Percentiles rank a stretch among this genome's conserved stretches.
phyloP scores from a whole-genome alignment of 2,888 invertebrate genomes.

The Bombylius major region DNA sequence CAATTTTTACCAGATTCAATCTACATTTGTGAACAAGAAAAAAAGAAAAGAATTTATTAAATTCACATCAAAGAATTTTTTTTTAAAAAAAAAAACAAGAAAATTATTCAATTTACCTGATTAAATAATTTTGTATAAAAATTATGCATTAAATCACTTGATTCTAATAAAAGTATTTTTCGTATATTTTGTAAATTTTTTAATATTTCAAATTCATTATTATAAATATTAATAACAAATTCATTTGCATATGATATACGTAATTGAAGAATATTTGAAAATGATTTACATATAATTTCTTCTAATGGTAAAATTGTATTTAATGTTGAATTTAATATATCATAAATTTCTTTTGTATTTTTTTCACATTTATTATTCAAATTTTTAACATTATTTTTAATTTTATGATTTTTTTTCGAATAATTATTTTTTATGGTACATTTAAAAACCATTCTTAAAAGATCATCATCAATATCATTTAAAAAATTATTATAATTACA shows the following conservation, averaged over 20 bases:
- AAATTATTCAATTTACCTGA: slow-evolving; percentile 26
- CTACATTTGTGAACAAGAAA: slow-evolving; percentile 16
- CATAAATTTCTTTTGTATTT: slow-evolving; percentile 4
- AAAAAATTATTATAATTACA: neutral
- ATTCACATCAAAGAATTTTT: neutral
- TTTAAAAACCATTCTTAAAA: slow-evolving; percentile 23
- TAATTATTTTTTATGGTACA: slow-evolving; percentile 13
- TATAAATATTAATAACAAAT: slow-evolving; percentile 39
- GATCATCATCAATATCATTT: slow-evolving; percentile 18
- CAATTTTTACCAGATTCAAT: slow-evolving; percentile 38
- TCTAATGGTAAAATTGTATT: slow-evolving; percentile 33
- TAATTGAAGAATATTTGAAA: slow-evolving; percentile 35
- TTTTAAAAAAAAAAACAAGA: neutral
- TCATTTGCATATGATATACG: slow-evolving; percentile 34
- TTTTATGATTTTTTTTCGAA: neutral
- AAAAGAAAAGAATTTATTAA: neutral
- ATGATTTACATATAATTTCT: slow-evolving; percentile 32
- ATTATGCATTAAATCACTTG: slow-evolving; percentile 40
- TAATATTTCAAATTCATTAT: slow-evolving; percentile 37
- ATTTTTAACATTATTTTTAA: neutral
- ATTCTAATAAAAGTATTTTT: slow-evolving; percentile 40
- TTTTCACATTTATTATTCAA: neutral
- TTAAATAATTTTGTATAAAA: slow-evolving; percentile 40
- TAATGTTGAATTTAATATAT: slow-evolving; percentile 22
- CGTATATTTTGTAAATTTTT: slow-evolving; percentile 39